Evolutionary conservation across 2,888 invertebrate species (phyloP), one percentile per base, ranked within the genome.

Genomic region (Amphipyra tragopoginis): DNA sequence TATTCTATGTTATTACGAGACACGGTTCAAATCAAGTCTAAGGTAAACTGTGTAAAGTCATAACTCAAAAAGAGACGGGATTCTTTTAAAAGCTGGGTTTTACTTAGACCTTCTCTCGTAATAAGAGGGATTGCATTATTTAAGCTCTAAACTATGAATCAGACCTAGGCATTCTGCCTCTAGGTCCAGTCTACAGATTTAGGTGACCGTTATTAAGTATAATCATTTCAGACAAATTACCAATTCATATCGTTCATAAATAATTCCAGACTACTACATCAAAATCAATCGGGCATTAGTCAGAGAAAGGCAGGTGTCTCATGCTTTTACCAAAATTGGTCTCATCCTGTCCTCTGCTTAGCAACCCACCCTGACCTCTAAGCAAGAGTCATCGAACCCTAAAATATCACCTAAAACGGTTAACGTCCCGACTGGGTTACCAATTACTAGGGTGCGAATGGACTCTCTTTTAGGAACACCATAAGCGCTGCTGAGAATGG

Each of bases 371-470:
- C 77, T 69, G 92, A 92, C 93, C 93, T 92, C 92, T 91, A 88
- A 85, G 59, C 71, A 72, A 58, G 82, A 91, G 93, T 93, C 94
- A 91, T 88, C 89, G 93, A 94, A 92, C 94, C 81, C 77, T 81
- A 51, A 84, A 87, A 90, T 91, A 87, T 92, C 93, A 90, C 90
- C 92, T 90, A 93, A 93, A 88, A 88, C 91, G 92, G 93, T 92
- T 89, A 93, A 91, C 85, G 93, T 88, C 88, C 93, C 82, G 74
- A 71, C 67, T 71, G 76, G 81, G 70, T 79, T 64, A 63, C 82
- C 89, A 91, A 82, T 86, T 86, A 77, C 59, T 65, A 61, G 44
- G 59, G 55, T 39, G 59, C 64, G 47, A 58, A 52, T 57, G 72
- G 68, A 78, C 65, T 48, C 53, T 61, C 65, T n/a, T 40, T 47